Percentiles rank a stretch among this genome's conserved stretches.
phyloP scores from a whole-genome alignment of 2,113 vertebrate species.

The Marmota flaviventris region DNA sequence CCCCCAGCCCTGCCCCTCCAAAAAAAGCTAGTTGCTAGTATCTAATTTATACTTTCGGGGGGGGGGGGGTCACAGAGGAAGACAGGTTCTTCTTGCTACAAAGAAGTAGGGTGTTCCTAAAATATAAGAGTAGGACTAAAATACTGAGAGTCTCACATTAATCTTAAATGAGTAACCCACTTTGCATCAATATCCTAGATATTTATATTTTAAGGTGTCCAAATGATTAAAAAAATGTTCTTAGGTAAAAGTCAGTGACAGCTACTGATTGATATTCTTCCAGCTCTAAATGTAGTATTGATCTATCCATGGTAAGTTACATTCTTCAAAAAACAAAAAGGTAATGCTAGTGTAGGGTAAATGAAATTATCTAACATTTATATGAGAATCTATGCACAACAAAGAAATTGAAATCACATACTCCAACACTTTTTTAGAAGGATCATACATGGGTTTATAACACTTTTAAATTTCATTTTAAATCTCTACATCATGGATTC shows the following conservation, averaged over 20 bases:
- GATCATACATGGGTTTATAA: neutral
- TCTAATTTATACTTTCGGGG: neutral
- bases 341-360: neutral
- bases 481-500: neutral
- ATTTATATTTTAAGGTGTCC: neutral
- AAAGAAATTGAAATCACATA: neutral
- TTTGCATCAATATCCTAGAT: neutral
- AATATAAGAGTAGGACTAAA: neutral
- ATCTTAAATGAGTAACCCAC: neutral
- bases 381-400: neutral
- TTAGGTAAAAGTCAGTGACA: neutral
- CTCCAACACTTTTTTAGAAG: neutral
- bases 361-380: conserved; percentile 18
- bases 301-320: neutral
- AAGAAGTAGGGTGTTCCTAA: neutral
- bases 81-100: neutral
- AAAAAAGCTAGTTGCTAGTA: too few species aligned
- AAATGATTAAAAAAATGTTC: neutral
- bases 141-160: neutral
- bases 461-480: neutral
- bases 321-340: neutral
- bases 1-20: too few species aligned
- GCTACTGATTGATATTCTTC: neutral
- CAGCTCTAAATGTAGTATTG: neutral
- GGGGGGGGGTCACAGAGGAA: neutral